Conservation (phyloP, 1,140 invertebrate species). For the Drosophila takahashii region DNA sequence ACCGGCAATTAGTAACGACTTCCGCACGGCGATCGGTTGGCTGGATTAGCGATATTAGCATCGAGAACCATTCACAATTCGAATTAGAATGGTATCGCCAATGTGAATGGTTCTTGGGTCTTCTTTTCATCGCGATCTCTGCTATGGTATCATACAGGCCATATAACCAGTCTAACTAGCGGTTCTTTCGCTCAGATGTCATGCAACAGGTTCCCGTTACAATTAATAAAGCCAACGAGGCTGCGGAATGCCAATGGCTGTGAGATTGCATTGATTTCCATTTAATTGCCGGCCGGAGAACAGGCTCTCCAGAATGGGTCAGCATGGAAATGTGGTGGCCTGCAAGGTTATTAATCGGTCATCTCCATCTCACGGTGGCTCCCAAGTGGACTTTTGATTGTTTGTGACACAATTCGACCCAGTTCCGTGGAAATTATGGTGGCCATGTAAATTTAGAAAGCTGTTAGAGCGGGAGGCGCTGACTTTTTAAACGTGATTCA, state of each 20-base stretch:
- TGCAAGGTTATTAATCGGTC: constrained; percentile 27
- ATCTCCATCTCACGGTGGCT: constrained; percentile 13
- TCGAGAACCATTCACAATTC: constrained; percentile 13
- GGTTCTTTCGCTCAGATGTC: constrained; percentile 66
- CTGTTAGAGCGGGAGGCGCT: constrained; percentile 32
- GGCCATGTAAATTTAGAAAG: constrained; percentile 79
- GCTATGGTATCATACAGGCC: constrained; percentile 1
- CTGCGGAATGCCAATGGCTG: constrained; percentile 56
- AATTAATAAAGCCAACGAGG: constrained; percentile 67
- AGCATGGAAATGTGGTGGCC: constrained; percentile 59
- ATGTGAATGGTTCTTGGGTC: constrained; percentile 4
- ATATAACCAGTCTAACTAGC: constrained; percentile 67
- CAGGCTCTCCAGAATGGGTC: constrained; percentile 66
- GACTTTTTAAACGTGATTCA: constrained; percentile 24
- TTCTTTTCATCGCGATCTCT: neutral
- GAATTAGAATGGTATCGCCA: constrained; percentile 35
- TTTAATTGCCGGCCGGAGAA: constrained; percentile 68
- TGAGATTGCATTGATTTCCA: constrained; percentile 69
- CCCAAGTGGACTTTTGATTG: constrained; percentile 29
- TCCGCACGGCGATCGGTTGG: constrained; percentile 31
- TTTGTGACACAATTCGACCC: constrained; percentile 62
- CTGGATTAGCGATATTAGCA: constrained; percentile 48
- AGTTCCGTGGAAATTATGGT: constrained; percentile 61
- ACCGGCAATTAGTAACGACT: constrained; percentile 55
- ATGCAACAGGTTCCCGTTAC: constrained; percentile 76